Evolutionary conservation across 1,140 invertebrate genomes (phyloP).

Genomic region (Ericerus pela): DNA sequence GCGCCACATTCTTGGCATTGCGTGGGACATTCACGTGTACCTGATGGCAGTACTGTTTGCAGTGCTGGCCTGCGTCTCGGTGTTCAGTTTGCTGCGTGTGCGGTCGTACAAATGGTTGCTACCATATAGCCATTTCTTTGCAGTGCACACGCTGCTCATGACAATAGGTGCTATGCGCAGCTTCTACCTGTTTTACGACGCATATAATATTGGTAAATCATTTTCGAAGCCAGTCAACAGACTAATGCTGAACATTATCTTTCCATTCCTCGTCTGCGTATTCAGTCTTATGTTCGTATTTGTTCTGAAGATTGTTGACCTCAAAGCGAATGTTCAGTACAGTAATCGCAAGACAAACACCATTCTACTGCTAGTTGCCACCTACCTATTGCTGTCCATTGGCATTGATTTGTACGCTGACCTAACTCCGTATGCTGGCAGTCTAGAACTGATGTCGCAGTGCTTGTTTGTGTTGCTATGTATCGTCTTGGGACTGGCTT

Average conservation of each 20-base stretch:
- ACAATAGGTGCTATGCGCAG: constrained; percentile 62
- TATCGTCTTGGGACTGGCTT: constrained; percentile 61
- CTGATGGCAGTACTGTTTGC: constrained; percentile 64
- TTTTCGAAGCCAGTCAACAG: constrained; percentile 60
- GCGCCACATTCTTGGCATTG: constrained; percentile 38
- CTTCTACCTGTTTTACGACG: constrained; percentile 75
- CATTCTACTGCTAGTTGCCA: too few relatives aligned
- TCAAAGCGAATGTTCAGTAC: constrained; percentile 33
- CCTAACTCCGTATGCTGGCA: constrained; percentile 35
- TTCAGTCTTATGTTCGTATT: constrained; percentile 64
- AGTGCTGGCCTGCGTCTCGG: constrained; percentile 59
- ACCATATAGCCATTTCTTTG: constrained; percentile 66
- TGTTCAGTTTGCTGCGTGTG: constrained; percentile 64
- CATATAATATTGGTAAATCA: constrained; percentile 65
- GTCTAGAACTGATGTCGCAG: constrained; percentile 60
- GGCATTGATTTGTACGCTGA: too few relatives aligned
- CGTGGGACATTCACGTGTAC: constrained; percentile 81
- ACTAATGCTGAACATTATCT: constrained; percentile 61
- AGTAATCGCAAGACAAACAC: too few relatives aligned
- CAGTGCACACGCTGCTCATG: constrained; percentile 62
- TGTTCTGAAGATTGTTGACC: constrained; percentile 53
- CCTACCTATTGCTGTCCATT: too few relatives aligned
- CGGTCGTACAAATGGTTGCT: constrained; percentile 63
- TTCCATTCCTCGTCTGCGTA: constrained; percentile 65
- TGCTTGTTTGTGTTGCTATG: constrained; percentile 65